These are phyloP conservation scores for Neodiprion lecontei DNA, from an alignment of 1,140 invertebrate species.

Conservation along the genomic window DNA sequence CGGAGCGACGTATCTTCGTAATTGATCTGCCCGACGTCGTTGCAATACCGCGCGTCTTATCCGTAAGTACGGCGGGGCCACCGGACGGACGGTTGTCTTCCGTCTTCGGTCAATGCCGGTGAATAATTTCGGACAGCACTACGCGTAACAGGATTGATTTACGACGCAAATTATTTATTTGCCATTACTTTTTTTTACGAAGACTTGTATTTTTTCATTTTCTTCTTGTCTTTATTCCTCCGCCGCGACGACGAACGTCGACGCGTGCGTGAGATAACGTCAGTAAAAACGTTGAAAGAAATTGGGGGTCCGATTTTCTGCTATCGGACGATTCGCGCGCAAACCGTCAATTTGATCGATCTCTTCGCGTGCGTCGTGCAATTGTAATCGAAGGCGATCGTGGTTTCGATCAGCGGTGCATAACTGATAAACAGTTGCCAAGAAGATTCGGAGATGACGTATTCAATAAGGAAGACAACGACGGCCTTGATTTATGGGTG, in stretches of 20 bases:
- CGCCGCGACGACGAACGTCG: too few species aligned
- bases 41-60: neutral
- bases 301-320: too few species aligned
- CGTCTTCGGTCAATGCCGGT: neutral
- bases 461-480: constrained; percentile 47
- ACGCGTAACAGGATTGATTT: constrained; percentile 1
- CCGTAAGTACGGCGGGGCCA: neutral
- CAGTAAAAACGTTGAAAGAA: neutral
- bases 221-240: too few species aligned
- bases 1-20: neutral
- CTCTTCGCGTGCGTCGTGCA: too few species aligned
- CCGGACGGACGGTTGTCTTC: neutral
- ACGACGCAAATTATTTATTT: neutral
- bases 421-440: constrained; percentile 16
- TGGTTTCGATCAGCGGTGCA: neutral
- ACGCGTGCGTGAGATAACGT: too few species aligned
- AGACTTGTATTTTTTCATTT: too few species aligned
- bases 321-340: too few species aligned
- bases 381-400: neutral
- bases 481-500: constrained; percentile 42
- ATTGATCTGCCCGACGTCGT: neutral
- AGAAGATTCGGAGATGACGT: constrained; percentile 25
- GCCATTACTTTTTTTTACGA: neutral
- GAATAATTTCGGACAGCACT: constrained; percentile 4
- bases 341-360: too few species aligned